Conservation (phyloP, 1,140 invertebrate species). For the Alviniconcha marisindica region DNA sequence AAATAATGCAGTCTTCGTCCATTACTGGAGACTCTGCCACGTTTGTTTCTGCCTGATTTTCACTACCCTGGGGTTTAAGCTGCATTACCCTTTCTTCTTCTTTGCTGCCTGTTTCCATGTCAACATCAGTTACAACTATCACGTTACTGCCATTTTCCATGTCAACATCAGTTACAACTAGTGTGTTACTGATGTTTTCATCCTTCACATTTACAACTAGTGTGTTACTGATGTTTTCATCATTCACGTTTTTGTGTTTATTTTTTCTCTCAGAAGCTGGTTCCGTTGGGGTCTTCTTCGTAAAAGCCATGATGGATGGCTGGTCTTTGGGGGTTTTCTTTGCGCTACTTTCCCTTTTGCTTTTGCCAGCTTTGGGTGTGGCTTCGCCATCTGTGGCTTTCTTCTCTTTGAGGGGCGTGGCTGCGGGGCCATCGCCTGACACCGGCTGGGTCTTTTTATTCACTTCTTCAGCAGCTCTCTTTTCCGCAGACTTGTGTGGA, state of each 20-base stretch:
- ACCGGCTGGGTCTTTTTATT: not conserved
- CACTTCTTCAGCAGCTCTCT: not conserved
- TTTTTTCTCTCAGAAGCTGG: not conserved
- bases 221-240: not conserved
- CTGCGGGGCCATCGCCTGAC: not conserved
- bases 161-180: too few species aligned
- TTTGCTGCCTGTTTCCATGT: too few species aligned
- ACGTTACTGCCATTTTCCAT: too few species aligned
- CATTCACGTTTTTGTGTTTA: not conserved
- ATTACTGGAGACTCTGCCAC: not conserved
- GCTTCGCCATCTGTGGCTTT: not conserved
- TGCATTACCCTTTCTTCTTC: too few species aligned
- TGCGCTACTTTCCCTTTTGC: slow-evolving; percentile 15
- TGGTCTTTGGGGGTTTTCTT: slow-evolving; percentile 34
- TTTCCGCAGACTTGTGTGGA: not conserved
- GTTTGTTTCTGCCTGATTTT: not conserved
- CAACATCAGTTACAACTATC: too few species aligned
- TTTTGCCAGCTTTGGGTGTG: not conserved
- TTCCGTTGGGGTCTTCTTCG: slow-evolving; percentile 25
- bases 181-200: too few species aligned
- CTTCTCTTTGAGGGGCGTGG: not conserved
- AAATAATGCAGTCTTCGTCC: slow-evolving; percentile 31
- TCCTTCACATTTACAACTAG: too few species aligned
- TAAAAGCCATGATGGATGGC: slow-evolving; percentile 43
- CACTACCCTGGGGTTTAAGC: not conserved